Base-by-base conservation (phyloP, 2,888 invertebrate species). In the Amphipyra tragopoginis region DNA sequence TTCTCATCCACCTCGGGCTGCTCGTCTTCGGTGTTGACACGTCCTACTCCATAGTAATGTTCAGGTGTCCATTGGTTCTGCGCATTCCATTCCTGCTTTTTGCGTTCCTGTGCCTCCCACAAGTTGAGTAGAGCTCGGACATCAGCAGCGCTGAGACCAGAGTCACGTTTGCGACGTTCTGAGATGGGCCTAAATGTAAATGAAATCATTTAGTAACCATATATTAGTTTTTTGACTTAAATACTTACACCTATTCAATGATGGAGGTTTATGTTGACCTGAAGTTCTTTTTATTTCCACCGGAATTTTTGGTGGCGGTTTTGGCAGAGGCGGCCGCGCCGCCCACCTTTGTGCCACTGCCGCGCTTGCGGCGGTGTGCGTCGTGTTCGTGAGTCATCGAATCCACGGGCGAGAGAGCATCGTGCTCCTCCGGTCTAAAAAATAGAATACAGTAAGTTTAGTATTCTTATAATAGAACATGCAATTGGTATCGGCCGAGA, bases 61-160 rank as follows among this genome's bases (percentile, higher is more conserved):
- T 93, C 88, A 8, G 92, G 70, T 11, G 52, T 84, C 90, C 92
- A 90, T 83, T 90, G 93, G 86, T 93, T 93, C 45, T 74, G 74
- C 15, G 92, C 86, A 77, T 93, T 88, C 89, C 92, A 95, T 72
- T 95, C 86, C 64, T 95, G 94, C 77, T 95, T 95, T 64, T 95
- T 94, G 61, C 94, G 93, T 70, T 95, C 95, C 75, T 96, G 95
- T 63, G 95, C 95, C 84, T 96, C 96, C 95, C 96, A 96, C 40
- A 96, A 85, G 53, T 95, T 95, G 15, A 96, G 89, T 6, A 96
- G 90, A 49, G 96, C 95, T 56, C 96, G 90, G 26, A 96, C 95
- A 77, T 96, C 96, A 77, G 96, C 96, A 0, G 96, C 96, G 71
- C 95, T 96, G 44, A 96, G 89, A 40, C 96, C 96, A 39, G 96